phyloP scores from a whole-genome alignment of 2,113 vertebrate genomes.

The Corythornis cristatus region DNA sequence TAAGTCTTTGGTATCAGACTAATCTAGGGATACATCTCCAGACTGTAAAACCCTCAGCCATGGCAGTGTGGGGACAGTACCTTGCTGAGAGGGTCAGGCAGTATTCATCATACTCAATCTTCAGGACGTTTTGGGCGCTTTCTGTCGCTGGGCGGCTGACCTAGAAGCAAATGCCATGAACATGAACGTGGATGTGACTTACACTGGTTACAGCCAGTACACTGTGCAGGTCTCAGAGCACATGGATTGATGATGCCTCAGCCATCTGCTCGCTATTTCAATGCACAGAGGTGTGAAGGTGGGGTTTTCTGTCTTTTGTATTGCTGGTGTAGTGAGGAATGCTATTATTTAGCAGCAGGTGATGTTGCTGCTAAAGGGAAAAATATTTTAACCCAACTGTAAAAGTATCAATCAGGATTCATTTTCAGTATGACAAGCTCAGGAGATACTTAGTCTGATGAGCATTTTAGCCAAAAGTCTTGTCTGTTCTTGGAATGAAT shows the following conservation, averaged over 20 bases:
- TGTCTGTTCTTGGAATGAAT: neutral
- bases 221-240: neutral
- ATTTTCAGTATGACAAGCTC: neutral
- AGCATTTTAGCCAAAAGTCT: neutral
- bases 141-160: conserved; percentile 88
- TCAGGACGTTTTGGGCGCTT: conserved; percentile 85
- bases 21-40: neutral
- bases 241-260: neutral
- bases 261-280: neutral
- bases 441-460: neutral
- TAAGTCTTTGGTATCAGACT: neutral
- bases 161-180: conserved; percentile 71
- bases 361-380: neutral
- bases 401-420: neutral
- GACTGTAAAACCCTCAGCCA: neutral
- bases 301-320: neutral
- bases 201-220: neutral
- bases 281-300: neutral
- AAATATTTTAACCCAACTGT: neutral
- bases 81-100: conserved; percentile 91
- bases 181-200: neutral
- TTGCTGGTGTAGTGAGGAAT: neutral
- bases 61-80: conserved; percentile 69
- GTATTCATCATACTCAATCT: conserved; percentile 85
- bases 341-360: neutral